Evolutionary conservation across 2,888 invertebrate species (phyloP).

Genomic region (Mythimna loreyi): DNA sequence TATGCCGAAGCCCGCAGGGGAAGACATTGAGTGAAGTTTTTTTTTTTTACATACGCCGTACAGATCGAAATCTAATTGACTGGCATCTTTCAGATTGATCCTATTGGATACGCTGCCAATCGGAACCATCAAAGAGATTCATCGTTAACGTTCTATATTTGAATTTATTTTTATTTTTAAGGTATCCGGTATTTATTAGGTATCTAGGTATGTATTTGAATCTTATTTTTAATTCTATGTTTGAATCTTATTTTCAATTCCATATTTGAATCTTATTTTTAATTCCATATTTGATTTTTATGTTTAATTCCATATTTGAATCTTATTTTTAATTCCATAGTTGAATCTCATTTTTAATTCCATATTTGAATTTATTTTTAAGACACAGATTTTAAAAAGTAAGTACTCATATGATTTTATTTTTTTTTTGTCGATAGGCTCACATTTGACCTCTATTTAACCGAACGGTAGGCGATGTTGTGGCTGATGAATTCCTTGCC

Average conservation of each 20-base stretch:
- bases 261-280: background rate
- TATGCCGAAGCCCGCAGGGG: slow-evolving; percentile 21
- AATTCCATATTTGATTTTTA: too few relatives aligned
- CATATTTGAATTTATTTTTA: too few relatives aligned
- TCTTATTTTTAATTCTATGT: background rate
- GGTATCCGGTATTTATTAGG: too few relatives aligned
- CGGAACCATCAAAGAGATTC: slow-evolving; percentile 16
- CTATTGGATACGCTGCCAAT: slow-evolving; percentile 9
- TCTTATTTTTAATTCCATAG: too few relatives aligned
- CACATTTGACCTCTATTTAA: too few relatives aligned
- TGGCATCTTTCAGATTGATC: slow-evolving; percentile 7
- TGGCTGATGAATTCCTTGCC: too few relatives aligned
- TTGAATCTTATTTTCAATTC: background rate
- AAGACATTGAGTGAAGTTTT: slow-evolving; percentile 16
- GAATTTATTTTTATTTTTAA: background rate
- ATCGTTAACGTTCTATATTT: slow-evolving; percentile 1
- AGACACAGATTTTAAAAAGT: slow-evolving; percentile 9
- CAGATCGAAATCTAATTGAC: slow-evolving; percentile 26
- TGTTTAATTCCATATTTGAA: background rate
- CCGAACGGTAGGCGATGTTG: too few relatives aligned
- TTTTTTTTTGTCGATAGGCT: too few relatives aligned
- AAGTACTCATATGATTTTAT: background rate
- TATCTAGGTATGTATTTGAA: too few relatives aligned
- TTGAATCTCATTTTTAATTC: too few relatives aligned
- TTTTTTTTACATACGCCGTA: slow-evolving; percentile 11